Percentiles rank a stretch among this genome's conserved stretches.
Evolutionary conservation across 2,888 invertebrate genomes (phyloP).

Genomic region (Drosophila colorata): DNA sequence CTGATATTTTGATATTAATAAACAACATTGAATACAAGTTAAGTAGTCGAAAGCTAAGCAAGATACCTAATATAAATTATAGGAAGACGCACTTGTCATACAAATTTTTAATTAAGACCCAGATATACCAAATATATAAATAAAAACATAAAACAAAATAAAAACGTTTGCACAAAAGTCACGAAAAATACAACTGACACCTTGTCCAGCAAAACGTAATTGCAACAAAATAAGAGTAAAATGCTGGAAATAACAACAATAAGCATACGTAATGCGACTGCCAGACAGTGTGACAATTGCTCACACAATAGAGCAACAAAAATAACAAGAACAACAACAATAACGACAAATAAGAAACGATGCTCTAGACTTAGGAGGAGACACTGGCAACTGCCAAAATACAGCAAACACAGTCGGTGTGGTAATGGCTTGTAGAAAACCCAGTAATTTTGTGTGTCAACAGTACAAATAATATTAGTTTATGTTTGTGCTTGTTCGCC

Average conservation of each 20-base stretch:
- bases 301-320: constrained; percentile 18
- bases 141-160: background rate
- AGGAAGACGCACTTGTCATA: constrained; percentile 52
- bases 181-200: constrained; percentile 45
- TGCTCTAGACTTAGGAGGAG: constrained; percentile 1
- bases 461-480: constrained; percentile 26
- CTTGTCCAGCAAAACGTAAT: constrained; percentile 22
- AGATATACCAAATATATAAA: constrained; percentile 6
- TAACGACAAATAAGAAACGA: background rate
- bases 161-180: constrained; percentile 38
- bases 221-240: constrained; percentile 22
- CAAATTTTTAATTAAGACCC: constrained; percentile 47
- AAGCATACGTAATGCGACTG: constrained; percentile 5
- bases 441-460: constrained; percentile 44
- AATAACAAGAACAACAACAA: constrained; percentile 4
- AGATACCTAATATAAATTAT: constrained; percentile 23
- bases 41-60: constrained; percentile 19
- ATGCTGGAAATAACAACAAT: constrained; percentile 32
- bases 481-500: constrained; percentile 7
- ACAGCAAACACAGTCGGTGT: constrained; percentile 14
- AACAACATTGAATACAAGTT: constrained; percentile 21
- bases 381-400: constrained; percentile 5
- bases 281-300: constrained; percentile 24
- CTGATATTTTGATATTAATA: constrained; percentile 26
- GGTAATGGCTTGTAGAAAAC: constrained; percentile 18